Base-by-base conservation (phyloP, 2,888 invertebrate genomes). In the Eristalinus sepulchralis region DNA sequence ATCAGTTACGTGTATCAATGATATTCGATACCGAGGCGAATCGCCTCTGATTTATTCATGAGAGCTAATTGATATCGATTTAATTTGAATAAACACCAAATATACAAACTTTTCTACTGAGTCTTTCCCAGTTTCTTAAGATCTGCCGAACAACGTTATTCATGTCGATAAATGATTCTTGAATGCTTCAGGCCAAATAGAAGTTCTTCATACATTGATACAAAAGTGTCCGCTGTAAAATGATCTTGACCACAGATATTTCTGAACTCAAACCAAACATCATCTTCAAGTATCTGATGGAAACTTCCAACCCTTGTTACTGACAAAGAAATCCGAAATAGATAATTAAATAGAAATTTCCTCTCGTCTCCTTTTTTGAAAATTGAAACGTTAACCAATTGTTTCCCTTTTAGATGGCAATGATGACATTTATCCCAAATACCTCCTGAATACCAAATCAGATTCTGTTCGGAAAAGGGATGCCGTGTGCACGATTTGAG, bases 381-480 rank as follows among this genome's bases (percentile, higher is more conserved):
- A 83, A 86, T 86, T 86, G 86, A 83, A 82, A 83, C 75, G 78
- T 86, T 86, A 86, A 83, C 86, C 86, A 75, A 86, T 86, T 83
- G 86, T 86, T 83, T 86, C 86, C 86, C 86, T 79, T 86, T 83
- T 76, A 78, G 78, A 78, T 79, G 57, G 66, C 86, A 20, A 71
- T 79, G 86, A 82, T 86, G 86, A 86, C 86, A 86, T 86, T 86
- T 86, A 86, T 86, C 86, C 82, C 86, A 86, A 86, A 82, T 83
- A 83, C 75, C 82, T 75, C 68, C 78, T 83, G 86, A 83, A 86
- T 86, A 86, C 86, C 62, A 86, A 86, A 83, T 83, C 86, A 86
- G 86, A 82, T 86, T 86, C 73, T 33, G 39, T 39, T 71, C 13
- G 8, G 33, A 63, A 36, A 67, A 81, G 83, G 86, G 82, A 82